Percentiles rank a stretch among this genome's conserved stretches.
phyloP scores from a whole-genome alignment of 2,888 invertebrate species.

The Toxonevra muliebris region DNA sequence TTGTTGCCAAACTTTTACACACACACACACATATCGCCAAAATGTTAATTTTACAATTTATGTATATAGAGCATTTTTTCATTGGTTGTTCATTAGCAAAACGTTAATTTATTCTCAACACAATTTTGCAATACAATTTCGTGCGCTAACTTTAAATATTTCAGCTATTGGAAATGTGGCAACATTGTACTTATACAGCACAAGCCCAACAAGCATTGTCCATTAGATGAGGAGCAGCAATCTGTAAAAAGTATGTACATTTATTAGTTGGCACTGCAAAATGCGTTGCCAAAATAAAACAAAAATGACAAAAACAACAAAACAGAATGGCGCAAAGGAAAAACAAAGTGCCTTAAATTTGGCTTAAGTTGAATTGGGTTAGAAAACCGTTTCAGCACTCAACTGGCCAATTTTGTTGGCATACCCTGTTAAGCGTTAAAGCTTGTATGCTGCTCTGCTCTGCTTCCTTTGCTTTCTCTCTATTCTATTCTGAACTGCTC shows the following conservation, averaged over 20 bases:
- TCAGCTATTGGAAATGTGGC: background rate
- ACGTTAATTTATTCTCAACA: too few species aligned
- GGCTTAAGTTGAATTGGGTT: constrained; percentile 19
- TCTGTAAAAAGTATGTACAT: constrained; percentile 19
- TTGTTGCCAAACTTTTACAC: constrained; percentile 22
- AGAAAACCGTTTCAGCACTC: background rate
- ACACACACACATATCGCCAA: constrained; percentile 23
- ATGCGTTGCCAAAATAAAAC: constrained; percentile 5
- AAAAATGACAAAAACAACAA: background rate
- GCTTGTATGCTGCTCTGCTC: background rate
- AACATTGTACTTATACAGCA: background rate
- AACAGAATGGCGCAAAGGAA: too few species aligned
- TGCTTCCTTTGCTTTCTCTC: background rate
- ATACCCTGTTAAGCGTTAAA: background rate
- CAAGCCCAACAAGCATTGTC: background rate
- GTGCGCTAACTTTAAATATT: too few species aligned
- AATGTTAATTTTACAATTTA: too few species aligned
- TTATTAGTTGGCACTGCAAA: constrained; percentile 12
- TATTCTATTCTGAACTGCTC: background rate
- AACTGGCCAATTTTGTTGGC: constrained; percentile 2
- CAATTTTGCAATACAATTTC: too few species aligned
- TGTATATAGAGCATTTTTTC: too few species aligned
- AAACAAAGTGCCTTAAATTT: constrained; percentile 7
- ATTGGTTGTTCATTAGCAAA: too few species aligned
- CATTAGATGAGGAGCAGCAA: background rate